Evolutionary conservation across 2,797 vertebrate species (phyloP), one percentile per base, ranked within the genome.

Genomic region (Lithobates sylvaticus): DNA sequence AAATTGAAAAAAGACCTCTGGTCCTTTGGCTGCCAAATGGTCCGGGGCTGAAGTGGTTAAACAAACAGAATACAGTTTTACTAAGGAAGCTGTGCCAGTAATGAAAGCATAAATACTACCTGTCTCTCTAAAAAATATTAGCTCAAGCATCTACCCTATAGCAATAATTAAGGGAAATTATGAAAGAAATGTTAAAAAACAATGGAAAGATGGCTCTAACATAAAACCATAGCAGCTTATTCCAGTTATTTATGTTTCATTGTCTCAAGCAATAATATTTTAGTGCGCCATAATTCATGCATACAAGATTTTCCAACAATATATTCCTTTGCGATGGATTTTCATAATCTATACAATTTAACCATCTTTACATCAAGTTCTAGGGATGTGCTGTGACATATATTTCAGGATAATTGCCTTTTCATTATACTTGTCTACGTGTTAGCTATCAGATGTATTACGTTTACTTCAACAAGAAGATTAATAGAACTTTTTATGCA

Each of bases 181-280:
- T 32, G 23, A 72, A n/a, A 21, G 50, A 81, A 54, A 81, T 61
- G 71, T 26, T 42, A 29, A 36, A 47, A 58, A 73, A 72, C 69
- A 81, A 81, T 10, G 58, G 34, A n/a, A 27, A 8, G 23, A 84
- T 21, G 34, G 32, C 65, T 70, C n/a, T 5, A 18, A 23, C 32
- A 36, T 71, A 70, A 77, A 76, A 69, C 68, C 58, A 36, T 26
- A 74, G 36, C 72, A 47, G 58, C 34, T 75, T 44, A 65, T 75
- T 71, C 29, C 34, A 77, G 64, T 84, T 84, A 84, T 84, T 71
- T 77, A 77, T 77, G 47, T 36, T 47, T 65, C 34, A 77, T 78
- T 84, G 70, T 70, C 29, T 42, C 29, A 84, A 84, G 29, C 39
- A 32, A 54, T 81, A 65, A 72, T 39, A 61, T 73, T 72, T 72